phyloP scores from a whole-genome alignment of 2,888 invertebrate species.

The Arenicola marina region DNA sequence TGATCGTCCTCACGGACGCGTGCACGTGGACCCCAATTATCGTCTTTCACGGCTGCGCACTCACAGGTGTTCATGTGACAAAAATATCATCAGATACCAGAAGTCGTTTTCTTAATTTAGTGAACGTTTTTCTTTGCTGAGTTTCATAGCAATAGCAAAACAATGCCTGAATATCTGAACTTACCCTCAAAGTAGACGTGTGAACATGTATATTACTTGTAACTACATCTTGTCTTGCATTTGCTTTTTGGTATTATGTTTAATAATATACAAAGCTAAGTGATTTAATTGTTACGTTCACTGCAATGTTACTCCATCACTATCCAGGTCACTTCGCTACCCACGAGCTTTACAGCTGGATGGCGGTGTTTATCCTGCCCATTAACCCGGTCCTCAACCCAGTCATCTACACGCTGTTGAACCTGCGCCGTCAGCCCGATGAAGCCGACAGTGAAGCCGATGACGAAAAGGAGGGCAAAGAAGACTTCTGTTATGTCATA shows the following conservation, averaged over 20 bases:
- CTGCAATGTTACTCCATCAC: too few relatives aligned
- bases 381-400: slow-evolving; percentile 11
- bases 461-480: too few relatives aligned
- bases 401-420: slow-evolving; percentile 8
- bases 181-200: too few relatives aligned
- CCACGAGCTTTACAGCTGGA: slow-evolving; percentile 11
- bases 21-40: slow-evolving; percentile 75
- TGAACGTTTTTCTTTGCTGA: too few relatives aligned
- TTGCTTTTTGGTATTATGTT: too few relatives aligned
- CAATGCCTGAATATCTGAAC: too few relatives aligned
- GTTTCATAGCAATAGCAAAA: too few relatives aligned
- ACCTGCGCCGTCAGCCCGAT: neutral
- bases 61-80: slow-evolving; percentile 66
- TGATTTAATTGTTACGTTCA: slow-evolving; percentile 5
- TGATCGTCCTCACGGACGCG: slow-evolving; percentile 73
- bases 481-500: too few relatives aligned
- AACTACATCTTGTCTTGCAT: too few relatives aligned
- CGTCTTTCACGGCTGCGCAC: slow-evolving; percentile 68
- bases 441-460: neutral
- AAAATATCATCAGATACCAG: slow-evolving; percentile 58
- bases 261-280: neutral
- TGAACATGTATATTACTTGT: too few relatives aligned
- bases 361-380: slow-evolving; percentile 9
- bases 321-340: neutral
- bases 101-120: neutral